phyloP scores from a whole-genome alignment of 2,113 vertebrate species.

The Marmota flaviventris region DNA sequence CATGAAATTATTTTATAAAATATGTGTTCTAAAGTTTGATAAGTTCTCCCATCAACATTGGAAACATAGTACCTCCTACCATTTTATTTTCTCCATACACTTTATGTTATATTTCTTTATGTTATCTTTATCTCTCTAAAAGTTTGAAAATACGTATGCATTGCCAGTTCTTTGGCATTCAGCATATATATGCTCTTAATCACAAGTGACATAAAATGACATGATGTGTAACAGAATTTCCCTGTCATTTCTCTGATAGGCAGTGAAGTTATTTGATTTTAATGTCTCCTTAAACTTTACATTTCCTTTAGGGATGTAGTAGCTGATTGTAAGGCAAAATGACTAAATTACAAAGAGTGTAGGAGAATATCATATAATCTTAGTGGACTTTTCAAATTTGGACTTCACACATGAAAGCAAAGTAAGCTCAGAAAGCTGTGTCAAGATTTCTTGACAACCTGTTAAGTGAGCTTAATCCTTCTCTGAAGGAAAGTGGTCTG shows the following conservation, averaged over 20 bases:
- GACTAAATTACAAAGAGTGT: slow-evolving; percentile 39
- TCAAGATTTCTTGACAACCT: background rate
- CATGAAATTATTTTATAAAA: background rate
- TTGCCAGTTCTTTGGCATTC: slow-evolving; percentile 34
- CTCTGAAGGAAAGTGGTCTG: slow-evolving; percentile 11
- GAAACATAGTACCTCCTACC: background rate
- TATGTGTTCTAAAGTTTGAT: slow-evolving; percentile 15
- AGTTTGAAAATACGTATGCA: background rate
- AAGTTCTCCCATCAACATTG: background rate
- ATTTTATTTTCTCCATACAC: background rate
- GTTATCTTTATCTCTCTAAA: background rate
- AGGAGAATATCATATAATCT: slow-evolving; percentile 45
- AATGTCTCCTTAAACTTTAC: slow-evolving; percentile 66
- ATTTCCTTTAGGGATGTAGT: slow-evolving; percentile 35
- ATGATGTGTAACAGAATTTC: slow-evolving; percentile 36
- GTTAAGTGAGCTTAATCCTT: slow-evolving; percentile 11
- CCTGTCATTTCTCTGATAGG: slow-evolving; percentile 54
- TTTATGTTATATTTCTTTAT: background rate
- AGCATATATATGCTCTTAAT: slow-evolving; percentile 41
- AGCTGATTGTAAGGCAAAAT: slow-evolving; percentile 30
- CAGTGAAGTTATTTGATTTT: slow-evolving; percentile 50
- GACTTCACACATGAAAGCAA: slow-evolving; percentile 40
- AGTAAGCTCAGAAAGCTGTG: background rate
- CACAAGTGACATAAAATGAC: slow-evolving; percentile 60
- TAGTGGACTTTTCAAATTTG: slow-evolving; percentile 48